Evolutionary conservation across 2,797 vertebrate species (phyloP), one percentile per base, ranked within the genome.

Genomic region (Sebastes hubbsi): DNA sequence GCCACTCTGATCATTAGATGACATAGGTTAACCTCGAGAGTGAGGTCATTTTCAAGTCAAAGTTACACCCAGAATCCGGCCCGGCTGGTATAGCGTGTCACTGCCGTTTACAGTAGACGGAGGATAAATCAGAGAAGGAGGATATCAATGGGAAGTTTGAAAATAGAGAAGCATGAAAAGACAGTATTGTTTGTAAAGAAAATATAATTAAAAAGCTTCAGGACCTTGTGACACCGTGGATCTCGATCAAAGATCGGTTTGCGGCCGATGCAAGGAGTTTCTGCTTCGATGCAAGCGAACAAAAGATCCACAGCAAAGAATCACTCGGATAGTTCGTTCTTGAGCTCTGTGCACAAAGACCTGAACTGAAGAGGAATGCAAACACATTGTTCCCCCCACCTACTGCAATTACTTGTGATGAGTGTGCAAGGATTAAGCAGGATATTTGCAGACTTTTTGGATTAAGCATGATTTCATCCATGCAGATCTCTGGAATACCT

Each of bases 11-110:
- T 95, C 94, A 94, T 93, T 91, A 90, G 89, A 93, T 93, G 93
- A 95, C 95, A 94, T 84, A 90, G 93, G 92, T 95, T 96, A 94
- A 96, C 94, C 94, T 90, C 73, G 66, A 80, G 85, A 91, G 92
- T 95, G 94, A 95, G 95, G 95, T 95, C 93, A 95, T 92, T 86
- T 82, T 85, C 81, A 75, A 92, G 91, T 89, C 87, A 87, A 68
- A 70, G 87, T 89, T 89, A 89, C 89, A 77, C 89, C 92, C 91
- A 82, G 76, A 76, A 87, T 77, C 71, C 64, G 7, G 32, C 67
- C 32, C 10, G 54, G 69, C 68, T 72, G 70, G 77, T 77, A 46
- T 46, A 32, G 80, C 34, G 11, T 83, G 88, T 83, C 74, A 68
- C 58, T 68, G 84, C 58, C 52, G 75, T 85, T 91, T 76, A 81